These are phyloP conservation scores for Rostratula benghalensis DNA, from an alignment of 2,113 vertebrate species.

Conservation along the genomic window DNA sequence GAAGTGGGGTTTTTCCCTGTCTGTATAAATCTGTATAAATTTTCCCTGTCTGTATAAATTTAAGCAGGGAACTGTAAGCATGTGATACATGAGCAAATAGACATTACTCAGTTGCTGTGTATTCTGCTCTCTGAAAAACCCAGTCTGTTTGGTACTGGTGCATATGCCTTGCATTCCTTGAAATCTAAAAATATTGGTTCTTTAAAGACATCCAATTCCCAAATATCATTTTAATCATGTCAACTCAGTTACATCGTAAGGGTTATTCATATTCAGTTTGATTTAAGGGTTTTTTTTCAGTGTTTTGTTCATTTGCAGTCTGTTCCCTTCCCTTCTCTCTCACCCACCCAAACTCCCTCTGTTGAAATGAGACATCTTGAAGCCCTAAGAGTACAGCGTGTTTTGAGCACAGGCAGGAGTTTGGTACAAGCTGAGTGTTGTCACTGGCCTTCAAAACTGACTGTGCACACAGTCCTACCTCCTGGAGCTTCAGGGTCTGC, in stretches of 20 bases:
- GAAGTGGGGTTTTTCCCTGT: not conserved
- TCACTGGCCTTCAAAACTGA: not conserved
- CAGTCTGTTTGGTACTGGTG: not conserved
- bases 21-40: constrained; percentile 15
- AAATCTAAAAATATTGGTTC: not conserved
- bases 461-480: accelerated
- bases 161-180: not conserved
- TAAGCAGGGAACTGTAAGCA: not conserved
- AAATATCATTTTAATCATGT: not conserved
- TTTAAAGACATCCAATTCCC: not conserved
- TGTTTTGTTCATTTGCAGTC: not conserved
- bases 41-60: constrained; percentile 4
- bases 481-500: not conserved
- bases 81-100: constrained; percentile 22
- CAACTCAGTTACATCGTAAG: not conserved
- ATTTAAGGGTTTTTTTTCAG: not conserved
- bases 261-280: not conserved
- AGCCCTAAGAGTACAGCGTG: not conserved
- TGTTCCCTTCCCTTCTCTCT: not conserved
- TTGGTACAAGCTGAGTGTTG: not conserved
- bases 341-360: not conserved
- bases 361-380: not conserved
- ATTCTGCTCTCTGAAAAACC: not conserved
- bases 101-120: not conserved
- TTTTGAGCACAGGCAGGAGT: not conserved